These are phyloP conservation scores for Protobothrops flavoviridis DNA, from an alignment of 2,113 vertebrate genomes.

Conservation along the genomic window DNA sequence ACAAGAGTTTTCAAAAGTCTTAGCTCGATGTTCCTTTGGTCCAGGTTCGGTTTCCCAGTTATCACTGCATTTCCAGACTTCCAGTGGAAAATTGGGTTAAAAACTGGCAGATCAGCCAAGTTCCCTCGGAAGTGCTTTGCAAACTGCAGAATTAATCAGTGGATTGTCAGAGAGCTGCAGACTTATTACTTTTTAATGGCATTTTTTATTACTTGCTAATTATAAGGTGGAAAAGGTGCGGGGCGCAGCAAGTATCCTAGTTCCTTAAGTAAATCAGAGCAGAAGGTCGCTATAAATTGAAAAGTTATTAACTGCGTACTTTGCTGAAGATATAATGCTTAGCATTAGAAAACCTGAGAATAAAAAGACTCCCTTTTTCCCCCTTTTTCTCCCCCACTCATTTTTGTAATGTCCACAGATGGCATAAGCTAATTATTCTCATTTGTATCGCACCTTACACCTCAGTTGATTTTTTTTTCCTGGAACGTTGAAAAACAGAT, in stretches of 20 bases:
- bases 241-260: conserved; percentile 35
- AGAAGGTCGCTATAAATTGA: conserved; percentile 53
- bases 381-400: background rate
- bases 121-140: conserved; percentile 73
- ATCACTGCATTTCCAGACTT: background rate
- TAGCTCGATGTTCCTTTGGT: background rate
- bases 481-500: conserved; percentile 76
- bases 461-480: conserved; percentile 60
- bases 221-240: conserved; percentile 62
- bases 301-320: conserved; percentile 44
- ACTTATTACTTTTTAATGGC: conserved; percentile 74
- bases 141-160: conserved; percentile 78
- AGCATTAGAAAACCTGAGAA: conserved; percentile 41
- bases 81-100: background rate
- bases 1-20: background rate
- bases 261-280: conserved; percentile 55
- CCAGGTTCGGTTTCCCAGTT: background rate
- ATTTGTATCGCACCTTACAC: conserved; percentile 69
- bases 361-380: conserved; percentile 13
- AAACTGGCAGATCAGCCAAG: conserved; percentile 71
- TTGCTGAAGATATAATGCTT: conserved; percentile 46
- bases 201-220: conserved; percentile 72
- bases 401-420: conserved; percentile 65
- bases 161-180: conserved; percentile 71
- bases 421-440: conserved; percentile 71